These are phyloP conservation scores for Acridotheres tristis DNA, from an alignment of 2,797 vertebrate genomes.

Conservation along the genomic window DNA sequence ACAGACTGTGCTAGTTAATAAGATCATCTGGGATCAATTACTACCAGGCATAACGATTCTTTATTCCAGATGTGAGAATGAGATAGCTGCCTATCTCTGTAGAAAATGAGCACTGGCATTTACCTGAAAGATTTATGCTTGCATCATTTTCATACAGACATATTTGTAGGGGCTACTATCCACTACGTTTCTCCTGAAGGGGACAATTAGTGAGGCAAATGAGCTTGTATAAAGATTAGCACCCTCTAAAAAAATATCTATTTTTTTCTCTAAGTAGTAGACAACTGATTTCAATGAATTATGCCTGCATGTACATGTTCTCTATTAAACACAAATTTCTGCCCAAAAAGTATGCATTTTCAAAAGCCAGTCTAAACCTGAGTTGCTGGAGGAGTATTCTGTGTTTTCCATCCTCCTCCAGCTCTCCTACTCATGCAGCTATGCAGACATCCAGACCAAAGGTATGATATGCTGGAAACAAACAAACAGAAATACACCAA, in stretches of 20 bases:
- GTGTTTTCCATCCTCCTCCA: background rate
- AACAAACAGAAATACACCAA: background rate
- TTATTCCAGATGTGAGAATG: background rate
- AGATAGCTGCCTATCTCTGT: background rate
- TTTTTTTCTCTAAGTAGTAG: background rate
- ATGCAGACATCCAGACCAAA: background rate
- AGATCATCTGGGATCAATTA: slow-evolving; percentile 45
- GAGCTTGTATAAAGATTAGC: background rate
- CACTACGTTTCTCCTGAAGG: background rate
- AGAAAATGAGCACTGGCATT: background rate
- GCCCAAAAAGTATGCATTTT: background rate
- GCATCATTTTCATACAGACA: background rate
- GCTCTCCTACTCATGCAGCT: background rate
- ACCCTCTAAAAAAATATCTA: background rate
- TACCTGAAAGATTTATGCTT: background rate
- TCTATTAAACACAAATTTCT: background rate
- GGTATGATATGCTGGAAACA: background rate
- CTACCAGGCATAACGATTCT: background rate
- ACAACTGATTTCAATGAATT: background rate
- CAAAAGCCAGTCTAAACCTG: background rate
- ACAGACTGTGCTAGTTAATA: background rate
- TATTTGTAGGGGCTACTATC: background rate
- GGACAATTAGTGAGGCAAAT: background rate
- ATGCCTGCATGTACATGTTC: background rate
- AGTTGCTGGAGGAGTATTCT: background rate